Evolutionary conservation across 2,888 invertebrate genomes (phyloP).

Genomic region (Cerceris rybyensis): DNA sequence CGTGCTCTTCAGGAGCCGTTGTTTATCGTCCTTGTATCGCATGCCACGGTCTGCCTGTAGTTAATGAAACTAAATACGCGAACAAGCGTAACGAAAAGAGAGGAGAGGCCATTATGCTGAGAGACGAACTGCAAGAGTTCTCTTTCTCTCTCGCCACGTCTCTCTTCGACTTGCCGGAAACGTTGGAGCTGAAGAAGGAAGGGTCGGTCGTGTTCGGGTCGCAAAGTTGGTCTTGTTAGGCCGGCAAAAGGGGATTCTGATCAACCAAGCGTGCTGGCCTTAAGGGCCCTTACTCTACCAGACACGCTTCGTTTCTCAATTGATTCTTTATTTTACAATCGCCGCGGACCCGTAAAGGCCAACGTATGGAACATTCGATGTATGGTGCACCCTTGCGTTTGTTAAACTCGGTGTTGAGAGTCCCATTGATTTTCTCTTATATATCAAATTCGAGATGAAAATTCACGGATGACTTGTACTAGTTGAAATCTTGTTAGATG

Average conservation of each 20-base stretch:
- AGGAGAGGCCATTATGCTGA: conserved; percentile 61
- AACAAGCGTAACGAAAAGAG: conserved; percentile 41
- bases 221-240: conserved; percentile 79
- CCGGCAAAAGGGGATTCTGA: conserved; percentile 75
- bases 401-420: conserved; percentile 6
- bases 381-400: conserved; percentile 18
- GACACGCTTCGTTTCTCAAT: conserved; percentile 81
- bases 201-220: conserved; percentile 68
- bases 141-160: conserved; percentile 36
- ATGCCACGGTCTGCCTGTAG: conserved; percentile 1
- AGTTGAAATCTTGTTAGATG: no score
- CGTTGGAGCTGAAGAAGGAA: conserved; percentile 67
- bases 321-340: conserved; percentile 82
- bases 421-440: not conserved
- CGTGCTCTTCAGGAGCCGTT: conserved; percentile 20
- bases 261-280: conserved; percentile 76
- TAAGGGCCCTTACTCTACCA: conserved; percentile 70
- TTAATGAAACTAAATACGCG: conserved; percentile 55
- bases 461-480: no score
- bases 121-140: conserved; percentile 8
- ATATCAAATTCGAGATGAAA: no score
- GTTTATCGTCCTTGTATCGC: conserved; percentile 15
- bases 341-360: conserved; percentile 61
- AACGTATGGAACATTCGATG: conserved; percentile 26
- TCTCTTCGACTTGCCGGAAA: conserved; percentile 65